Conservation (phyloP, 2,888 invertebrate genomes). For the Dryobotodes eremita region DNA sequence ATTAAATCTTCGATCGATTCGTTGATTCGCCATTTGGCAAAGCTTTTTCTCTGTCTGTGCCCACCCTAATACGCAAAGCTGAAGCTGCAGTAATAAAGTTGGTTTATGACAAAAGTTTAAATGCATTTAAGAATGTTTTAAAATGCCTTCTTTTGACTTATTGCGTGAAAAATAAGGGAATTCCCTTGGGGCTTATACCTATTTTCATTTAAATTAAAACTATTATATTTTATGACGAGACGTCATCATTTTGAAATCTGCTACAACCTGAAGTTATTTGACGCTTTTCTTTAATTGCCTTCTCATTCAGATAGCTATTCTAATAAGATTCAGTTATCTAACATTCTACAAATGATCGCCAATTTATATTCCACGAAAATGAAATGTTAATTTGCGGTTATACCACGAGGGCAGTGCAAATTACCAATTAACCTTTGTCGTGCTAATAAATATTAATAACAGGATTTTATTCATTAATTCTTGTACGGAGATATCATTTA, state of each 20-base stretch:
- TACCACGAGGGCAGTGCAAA: constrained; percentile 58
- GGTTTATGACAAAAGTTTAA: constrained; percentile 39
- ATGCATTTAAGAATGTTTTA: constrained; percentile 37
- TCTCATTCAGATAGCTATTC: constrained; percentile 18
- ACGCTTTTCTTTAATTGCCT: not conserved
- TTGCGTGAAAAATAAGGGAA: constrained; percentile 15
- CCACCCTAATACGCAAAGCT: constrained; percentile 8
- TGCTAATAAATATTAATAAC: constrained; percentile 66
- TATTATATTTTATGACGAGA: not conserved
- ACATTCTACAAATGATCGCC: constrained; percentile 49
- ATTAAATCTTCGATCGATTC: not conserved
- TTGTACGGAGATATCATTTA: constrained; percentile 57
- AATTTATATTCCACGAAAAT: constrained; percentile 64
- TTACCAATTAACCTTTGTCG: constrained; percentile 70
- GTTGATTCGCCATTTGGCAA: not conserved
- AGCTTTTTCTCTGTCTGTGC: not conserved
- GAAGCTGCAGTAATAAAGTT: constrained; percentile 57
- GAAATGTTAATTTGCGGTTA: constrained; percentile 60
- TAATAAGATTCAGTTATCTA: constrained; percentile 51
- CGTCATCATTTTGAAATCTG: not conserved
- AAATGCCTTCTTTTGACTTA: constrained; percentile 44
- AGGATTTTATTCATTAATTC: constrained; percentile 65
- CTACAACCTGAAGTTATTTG: not conserved
- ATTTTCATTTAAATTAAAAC: not conserved
- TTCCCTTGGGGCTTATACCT: not conserved